Evolutionary conservation across 2,113 vertebrate species (phyloP).

Genomic region (Campylorhamphus procurvoides): DNA sequence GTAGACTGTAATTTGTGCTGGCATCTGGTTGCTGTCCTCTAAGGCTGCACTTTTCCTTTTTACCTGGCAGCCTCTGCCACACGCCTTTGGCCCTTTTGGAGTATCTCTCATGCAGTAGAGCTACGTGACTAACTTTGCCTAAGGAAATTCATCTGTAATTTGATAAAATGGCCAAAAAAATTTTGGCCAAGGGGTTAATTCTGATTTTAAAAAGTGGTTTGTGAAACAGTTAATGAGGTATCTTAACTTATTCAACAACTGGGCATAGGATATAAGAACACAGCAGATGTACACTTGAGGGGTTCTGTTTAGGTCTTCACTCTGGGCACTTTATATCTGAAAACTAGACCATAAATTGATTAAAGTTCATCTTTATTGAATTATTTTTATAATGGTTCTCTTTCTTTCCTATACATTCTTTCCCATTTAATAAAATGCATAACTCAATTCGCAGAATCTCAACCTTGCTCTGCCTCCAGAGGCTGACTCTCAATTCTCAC

Average conservation of each 20-base stretch:
- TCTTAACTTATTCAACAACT: not conserved
- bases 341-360: not conserved
- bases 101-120: not conserved
- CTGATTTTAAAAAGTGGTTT: not conserved
- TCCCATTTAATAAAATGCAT: not conserved
- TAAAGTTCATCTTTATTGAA: not conserved
- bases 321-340: not conserved
- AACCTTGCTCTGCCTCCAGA: not conserved
- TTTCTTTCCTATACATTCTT: not conserved
- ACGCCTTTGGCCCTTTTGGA: not conserved
- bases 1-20: not conserved
- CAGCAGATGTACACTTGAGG: not conserved
- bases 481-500: not conserved
- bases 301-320: not conserved
- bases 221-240: not conserved
- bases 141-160: not conserved
- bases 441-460: not conserved
- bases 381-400: not conserved
- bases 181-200: not conserved
- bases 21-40: not conserved
- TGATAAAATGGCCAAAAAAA: not conserved
- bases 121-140: not conserved
- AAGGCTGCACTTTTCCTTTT: not conserved
- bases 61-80: not conserved
- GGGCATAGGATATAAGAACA: not conserved